Percentiles rank a stretch among this genome's conserved stretches.
Evolutionary conservation across 2,113 vertebrate genomes (phyloP).

Genomic region (Gobio gobio): DNA sequence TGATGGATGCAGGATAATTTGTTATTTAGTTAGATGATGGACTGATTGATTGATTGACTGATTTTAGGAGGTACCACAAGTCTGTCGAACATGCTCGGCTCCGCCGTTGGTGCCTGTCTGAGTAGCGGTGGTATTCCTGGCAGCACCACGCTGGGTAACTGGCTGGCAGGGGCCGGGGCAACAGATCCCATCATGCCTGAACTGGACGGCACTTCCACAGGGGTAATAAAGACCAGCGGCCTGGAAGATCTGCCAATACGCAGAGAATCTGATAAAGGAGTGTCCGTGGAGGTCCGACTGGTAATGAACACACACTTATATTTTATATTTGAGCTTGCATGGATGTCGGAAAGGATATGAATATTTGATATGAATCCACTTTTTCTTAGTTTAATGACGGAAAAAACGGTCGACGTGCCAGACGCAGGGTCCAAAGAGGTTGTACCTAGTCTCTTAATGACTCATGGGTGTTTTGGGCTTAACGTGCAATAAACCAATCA

Average conservation of each 20-base stretch:
- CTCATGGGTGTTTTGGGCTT: too few relatives aligned
- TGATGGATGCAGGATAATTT: neutral
- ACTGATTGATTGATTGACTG: neutral
- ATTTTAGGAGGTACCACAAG: conserved; percentile 46
- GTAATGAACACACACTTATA: conserved; percentile 60
- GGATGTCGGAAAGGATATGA: conserved; percentile 3
- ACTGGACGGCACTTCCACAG: conserved; percentile 73
- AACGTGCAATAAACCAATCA: too few relatives aligned
- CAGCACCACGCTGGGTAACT: conserved; percentile 68
- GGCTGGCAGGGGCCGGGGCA: conserved; percentile 64
- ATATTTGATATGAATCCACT: neutral
- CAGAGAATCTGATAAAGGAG: conserved; percentile 84
- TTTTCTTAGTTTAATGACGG: too few relatives aligned
- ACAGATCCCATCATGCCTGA: conserved; percentile 67
- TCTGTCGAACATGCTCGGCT: conserved; percentile 46
- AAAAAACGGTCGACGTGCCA: too few relatives aligned
- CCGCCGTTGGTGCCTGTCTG: conserved; percentile 37
- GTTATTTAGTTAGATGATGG: neutral
- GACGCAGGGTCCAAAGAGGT: too few relatives aligned
- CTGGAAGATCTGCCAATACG: conserved; percentile 82
- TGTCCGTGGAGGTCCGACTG: conserved; percentile 89
- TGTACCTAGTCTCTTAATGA: too few relatives aligned
- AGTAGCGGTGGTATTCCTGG: conserved; percentile 39
- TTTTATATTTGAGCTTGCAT: conserved; percentile 6
- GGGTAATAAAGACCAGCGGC: conserved; percentile 74